phyloP scores from a whole-genome alignment of 1,140 invertebrate species.

The Megathymus violae region DNA sequence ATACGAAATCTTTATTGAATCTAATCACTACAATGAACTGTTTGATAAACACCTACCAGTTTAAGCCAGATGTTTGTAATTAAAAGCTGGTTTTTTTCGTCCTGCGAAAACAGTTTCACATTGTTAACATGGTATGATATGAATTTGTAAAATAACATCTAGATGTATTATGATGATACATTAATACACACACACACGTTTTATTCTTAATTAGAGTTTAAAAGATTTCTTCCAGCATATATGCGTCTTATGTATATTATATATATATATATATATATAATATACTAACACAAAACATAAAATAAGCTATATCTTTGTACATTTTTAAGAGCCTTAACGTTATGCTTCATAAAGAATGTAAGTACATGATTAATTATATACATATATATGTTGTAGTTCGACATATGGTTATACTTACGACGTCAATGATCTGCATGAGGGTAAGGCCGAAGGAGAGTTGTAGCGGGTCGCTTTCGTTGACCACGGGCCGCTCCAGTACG shows the following conservation, averaged over 20 bases:
- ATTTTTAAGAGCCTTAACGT: no score
- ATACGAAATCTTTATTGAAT: background rate
- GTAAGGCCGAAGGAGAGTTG: conserved; percentile 98
- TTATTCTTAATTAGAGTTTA: no score
- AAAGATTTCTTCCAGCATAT: no score
- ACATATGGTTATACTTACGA: conserved; percentile 90
- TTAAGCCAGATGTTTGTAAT: conserved; percentile 97
- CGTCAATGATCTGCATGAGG: conserved; percentile 99
- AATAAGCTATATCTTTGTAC: no score
- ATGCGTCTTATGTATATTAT: no score
- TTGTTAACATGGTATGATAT: background rate
- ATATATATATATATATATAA: no score
- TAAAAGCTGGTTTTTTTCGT: conserved; percentile 96
- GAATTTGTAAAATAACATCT: no score
- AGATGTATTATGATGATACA: no score
- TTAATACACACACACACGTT: no score
- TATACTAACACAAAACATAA: no score
- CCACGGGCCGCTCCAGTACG: conserved; percentile 97
- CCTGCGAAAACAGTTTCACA: conserved; percentile 84
- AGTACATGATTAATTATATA: no score
- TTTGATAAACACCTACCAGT: conserved; percentile 67
- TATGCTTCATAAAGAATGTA: no score
- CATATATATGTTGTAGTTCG: background rate
- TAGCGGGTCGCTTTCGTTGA: conserved; percentile 97
- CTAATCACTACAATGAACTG: conserved; percentile 6